Percentiles rank a stretch among this genome's conserved stretches.
Conservation (phyloP, 2,888 invertebrate species). For the Rambutsinella grinnellia region DNA sequence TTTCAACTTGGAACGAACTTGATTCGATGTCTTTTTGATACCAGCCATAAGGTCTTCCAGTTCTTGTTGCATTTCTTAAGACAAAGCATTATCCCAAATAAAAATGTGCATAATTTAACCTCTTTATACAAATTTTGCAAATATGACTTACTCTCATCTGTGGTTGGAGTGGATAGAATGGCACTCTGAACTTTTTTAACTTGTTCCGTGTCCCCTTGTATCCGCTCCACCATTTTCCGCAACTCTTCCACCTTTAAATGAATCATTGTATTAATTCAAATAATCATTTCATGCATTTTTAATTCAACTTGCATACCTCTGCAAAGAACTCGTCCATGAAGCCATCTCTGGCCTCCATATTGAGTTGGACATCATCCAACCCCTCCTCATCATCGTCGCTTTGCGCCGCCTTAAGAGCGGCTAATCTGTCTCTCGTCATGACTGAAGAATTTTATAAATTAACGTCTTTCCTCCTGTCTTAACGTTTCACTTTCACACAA, state of each 20-base stretch:
- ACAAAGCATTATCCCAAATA: background rate
- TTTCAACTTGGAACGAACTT: conserved; percentile 81
- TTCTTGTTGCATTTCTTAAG: conserved; percentile 99
- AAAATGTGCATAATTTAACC: background rate
- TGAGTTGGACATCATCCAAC: conserved; percentile 94
- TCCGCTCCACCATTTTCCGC: conserved; percentile 57
- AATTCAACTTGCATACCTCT: conserved; percentile 78
- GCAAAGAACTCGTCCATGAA: conserved; percentile 99
- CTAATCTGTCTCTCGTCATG: conserved; percentile 59
- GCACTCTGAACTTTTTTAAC: conserved; percentile 58
- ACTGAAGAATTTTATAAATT: background rate
- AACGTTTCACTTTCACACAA: conserved; percentile 10
- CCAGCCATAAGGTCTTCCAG: conserved; percentile 99
- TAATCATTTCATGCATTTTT: background rate
- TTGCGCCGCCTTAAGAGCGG: conserved; percentile 78
- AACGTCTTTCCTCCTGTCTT: background rate
- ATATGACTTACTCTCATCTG: conserved; percentile 46
- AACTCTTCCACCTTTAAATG: conserved; percentile 51
- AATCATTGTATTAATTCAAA: background rate
- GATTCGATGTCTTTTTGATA: conserved; percentile 99
- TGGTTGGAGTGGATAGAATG: conserved; percentile 56
- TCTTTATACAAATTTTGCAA: background rate
- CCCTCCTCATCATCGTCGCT: conserved; percentile 97
- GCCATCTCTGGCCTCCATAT: conserved; percentile 90
- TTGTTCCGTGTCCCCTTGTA: conserved; percentile 53